Base-by-base conservation (phyloP, 2,797 vertebrate genomes). In the Chelon labrosus region DNA sequence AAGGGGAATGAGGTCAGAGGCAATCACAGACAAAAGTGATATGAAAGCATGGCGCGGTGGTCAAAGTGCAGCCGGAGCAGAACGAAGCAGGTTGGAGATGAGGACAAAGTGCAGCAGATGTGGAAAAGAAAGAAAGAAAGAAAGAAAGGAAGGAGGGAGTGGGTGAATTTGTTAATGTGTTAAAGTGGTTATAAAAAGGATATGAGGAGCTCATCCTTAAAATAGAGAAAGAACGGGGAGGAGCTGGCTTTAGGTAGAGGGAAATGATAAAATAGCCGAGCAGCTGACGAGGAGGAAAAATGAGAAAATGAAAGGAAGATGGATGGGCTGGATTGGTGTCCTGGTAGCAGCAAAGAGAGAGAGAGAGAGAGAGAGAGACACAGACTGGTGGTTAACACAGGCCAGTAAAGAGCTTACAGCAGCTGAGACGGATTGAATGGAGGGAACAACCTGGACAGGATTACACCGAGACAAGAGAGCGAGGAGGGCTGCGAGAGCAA, bases 401-500 rank as follows among this genome's bases (percentile, higher is more conserved):
- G 75, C 80, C 80, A 83, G 85, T 93, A 90, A 93, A 93, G 89
- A 92, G 93, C 88, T 94, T 93, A 92, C 57, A 83, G 84, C 84
- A 78, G 90, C 88, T 93, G 91, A 94, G 90, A 85, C 66, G 82
- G 90, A 93, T 91, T 91, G 90, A 82, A 90, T 60, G 77, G 77
- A 77, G 73, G 73, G 86, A 85, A 92, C 90, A 92, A 92, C 88
- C 89, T 92, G 92, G 90, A 89, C 83, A 71, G 90, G 91, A 92
- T 94, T 94, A 94, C 52, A 76, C 41, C 10, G 42, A 82, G 58
- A 65, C 54, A 55, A 53, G 77, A 53, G 73, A 86, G 70, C 61
- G 73, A 67, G 63, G 63, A 66, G 50, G 73, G 54, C 72, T 50
- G 47, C 16, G 13, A 66, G 76, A 69, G 75, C 61, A 35, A 84